Evolutionary conservation across 1,140 invertebrate species (phyloP), one percentile per base, ranked within the genome.

Genomic region (Pseudomyrmex sp.): DNA sequence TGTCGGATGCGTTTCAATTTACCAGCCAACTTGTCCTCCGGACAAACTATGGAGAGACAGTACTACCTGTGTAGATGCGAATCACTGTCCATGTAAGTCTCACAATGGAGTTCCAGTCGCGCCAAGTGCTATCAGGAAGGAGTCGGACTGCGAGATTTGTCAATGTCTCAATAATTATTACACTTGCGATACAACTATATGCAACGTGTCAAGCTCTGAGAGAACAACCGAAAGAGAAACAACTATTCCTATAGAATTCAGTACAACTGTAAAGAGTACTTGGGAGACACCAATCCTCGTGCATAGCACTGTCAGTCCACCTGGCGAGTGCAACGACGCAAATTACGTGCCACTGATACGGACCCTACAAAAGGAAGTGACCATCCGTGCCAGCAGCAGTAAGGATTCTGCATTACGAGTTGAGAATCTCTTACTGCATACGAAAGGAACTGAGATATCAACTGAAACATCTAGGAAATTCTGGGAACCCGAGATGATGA

Each of bases 131-230:
- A 92, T 96, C 1, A 77, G 94, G 2, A 88, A 95, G n/a, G 95
- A 95, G 68, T 95, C 95, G 7, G 94, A 95, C 0, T 97, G 97
- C 87, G 95, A 96, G 89, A 95, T 95, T 18, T 98, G 97, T 86
- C 97, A 97, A 86, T 98, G 97, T 87, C 92, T 97, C 1, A 95
- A 97, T 87, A 97, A 98, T 92, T 95, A 95, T n/a, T 96, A 97
- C 83, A 93, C 96, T 69, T 97, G 97, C 91, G 96, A 96, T 91
- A 93, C 93, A 82, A 95, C 92, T 23, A 90, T 92, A 12, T 96
- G 96, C 23, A 56, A 61, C 2, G 88, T 74, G 52, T 35, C 9
- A 12, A 48, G 13, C 46, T 35, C 54, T 0, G 5, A 79, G 0
- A 10, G 54, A 5, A n/a, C 84, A 0, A 70, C 62, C 26, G 5